A percentile compares a stretch with the other conserved stretches of the same genome.
These are phyloP conservation scores for Schizothorax lantsangensis DNA, from an alignment of 2,797 vertebrate genomes.

Conservation along the genomic window DNA sequence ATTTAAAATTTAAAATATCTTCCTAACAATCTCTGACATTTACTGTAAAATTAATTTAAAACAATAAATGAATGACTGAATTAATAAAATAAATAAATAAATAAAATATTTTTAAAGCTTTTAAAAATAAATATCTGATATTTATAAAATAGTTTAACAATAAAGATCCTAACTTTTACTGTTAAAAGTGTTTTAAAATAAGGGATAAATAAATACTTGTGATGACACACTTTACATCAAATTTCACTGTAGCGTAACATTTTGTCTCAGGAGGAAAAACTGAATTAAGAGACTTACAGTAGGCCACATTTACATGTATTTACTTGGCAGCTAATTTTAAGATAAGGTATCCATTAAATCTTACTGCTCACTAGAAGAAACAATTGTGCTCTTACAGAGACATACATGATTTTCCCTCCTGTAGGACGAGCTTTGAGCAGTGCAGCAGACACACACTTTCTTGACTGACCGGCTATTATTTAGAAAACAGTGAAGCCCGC, in stretches of 20 bases:
- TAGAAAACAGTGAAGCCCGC: conserved; percentile 36
- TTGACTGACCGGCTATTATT: conserved; percentile 48
- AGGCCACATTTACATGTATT: neutral
- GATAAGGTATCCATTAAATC: neutral
- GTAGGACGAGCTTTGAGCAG: neutral
- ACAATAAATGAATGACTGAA: no score
- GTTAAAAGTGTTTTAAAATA: neutral
- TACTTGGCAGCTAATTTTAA: neutral
- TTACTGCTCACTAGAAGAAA: neutral
- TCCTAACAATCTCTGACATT: neutral
- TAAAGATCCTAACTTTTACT: neutral
- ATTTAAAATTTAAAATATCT: neutral
- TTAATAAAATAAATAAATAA: no score
- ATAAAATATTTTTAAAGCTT: neutral
- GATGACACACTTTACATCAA: neutral
- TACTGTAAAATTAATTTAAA: neutral
- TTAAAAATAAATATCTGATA: neutral
- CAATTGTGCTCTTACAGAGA: neutral
- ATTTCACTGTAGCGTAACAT: neutral
- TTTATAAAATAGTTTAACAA: neutral
- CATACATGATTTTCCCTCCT: neutral
- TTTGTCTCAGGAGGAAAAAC: neutral
- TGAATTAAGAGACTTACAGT: neutral
- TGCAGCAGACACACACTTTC: conserved; percentile 25
- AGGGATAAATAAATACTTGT: neutral